These are phyloP conservation scores for Marmota flaviventris DNA, from an alignment of 2,113 vertebrate species.

Conservation along the genomic window DNA sequence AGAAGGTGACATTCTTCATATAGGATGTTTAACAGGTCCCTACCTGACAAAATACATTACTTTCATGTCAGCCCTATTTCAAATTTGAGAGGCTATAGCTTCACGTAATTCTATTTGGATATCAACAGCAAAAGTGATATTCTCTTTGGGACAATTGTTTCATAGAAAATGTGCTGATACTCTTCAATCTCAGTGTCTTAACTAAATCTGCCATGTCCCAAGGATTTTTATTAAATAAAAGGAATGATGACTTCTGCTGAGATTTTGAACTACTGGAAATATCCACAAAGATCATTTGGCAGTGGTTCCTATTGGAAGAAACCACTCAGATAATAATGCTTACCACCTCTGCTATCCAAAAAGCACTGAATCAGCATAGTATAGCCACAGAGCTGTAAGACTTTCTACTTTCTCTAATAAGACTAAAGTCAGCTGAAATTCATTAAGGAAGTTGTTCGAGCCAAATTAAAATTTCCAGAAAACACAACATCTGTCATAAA, in stretches of 20 bases:
- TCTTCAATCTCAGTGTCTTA: constrained; percentile 62
- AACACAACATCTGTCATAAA: constrained; percentile 82
- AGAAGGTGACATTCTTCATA: constrained; percentile 38
- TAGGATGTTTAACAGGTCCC: constrained; percentile 28
- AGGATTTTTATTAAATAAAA: constrained; percentile 75
- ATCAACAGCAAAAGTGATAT: constrained; percentile 64
- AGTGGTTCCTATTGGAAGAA: neutral
- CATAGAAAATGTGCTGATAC: constrained; percentile 71
- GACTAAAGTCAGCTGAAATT: constrained; percentile 80
- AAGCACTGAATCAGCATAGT: constrained; percentile 64
- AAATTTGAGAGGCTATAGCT: constrained; percentile 58
- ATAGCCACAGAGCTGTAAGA: constrained; percentile 7
- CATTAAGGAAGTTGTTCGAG: constrained; percentile 83
- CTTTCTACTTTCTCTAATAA: constrained; percentile 79
- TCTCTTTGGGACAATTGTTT: constrained; percentile 73
- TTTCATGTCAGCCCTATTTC: constrained; percentile 56
- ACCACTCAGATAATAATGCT: neutral
- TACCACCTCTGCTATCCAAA: constrained; percentile 14
- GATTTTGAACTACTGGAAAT: constrained; percentile 14
- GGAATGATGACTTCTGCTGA: constrained; percentile 47
- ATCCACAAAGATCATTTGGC: neutral
- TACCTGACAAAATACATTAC: constrained; percentile 57
- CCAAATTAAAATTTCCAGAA: constrained; percentile 83
- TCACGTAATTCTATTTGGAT: constrained; percentile 58
- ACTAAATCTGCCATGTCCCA: constrained; percentile 71